Percentiles rank a stretch among this genome's conserved stretches.
Evolutionary conservation across 1,140 invertebrate genomes (phyloP).

Genomic region (Nasonia vitripennis): DNA sequence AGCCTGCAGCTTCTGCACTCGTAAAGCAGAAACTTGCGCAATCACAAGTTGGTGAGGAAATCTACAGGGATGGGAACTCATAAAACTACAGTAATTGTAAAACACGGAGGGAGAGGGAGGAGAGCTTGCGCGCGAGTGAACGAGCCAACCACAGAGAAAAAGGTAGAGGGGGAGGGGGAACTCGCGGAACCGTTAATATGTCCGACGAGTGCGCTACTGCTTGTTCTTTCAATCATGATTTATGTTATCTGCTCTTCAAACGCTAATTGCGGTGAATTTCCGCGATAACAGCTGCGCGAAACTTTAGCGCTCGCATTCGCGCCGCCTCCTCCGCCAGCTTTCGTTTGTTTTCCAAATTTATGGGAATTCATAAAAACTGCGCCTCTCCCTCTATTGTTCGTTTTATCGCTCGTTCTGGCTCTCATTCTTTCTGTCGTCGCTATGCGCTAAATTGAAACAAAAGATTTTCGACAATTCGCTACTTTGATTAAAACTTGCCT

Average conservation of each 20-base stretch:
- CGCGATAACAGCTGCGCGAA: not conserved
- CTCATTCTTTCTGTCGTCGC: not conserved
- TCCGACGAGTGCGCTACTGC: not conserved
- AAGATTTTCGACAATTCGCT: not conserved
- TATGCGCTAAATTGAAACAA: not conserved
- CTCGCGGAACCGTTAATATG: not conserved
- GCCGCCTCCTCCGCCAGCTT: not conserved
- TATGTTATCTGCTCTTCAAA: slow-evolving; percentile 4
- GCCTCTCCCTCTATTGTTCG: not conserved
- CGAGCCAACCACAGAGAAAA: not conserved
- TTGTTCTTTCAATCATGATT: slow-evolving; percentile 1
- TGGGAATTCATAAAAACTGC: slow-evolving; percentile 1
- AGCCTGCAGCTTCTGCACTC: not conserved
- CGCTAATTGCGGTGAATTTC: slow-evolving; percentile 3
- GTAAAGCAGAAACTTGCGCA: not conserved
- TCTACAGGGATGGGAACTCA: slow-evolving; percentile 3
- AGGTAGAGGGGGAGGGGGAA: not conserved
- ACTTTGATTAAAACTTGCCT: not conserved
- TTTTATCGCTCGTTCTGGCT: not conserved
- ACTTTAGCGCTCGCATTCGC: not conserved
- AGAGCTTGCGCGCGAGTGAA: not conserved
- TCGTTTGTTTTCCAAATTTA: slow-evolving; percentile 1
- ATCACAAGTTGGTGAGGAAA: slow-evolving; percentile 3
- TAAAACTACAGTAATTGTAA: slow-evolving; percentile 5
- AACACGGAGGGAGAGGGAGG: not conserved